Evolutionary conservation across 2,113 vertebrate genomes (phyloP).

Genomic region (Redunca redunca): DNA sequence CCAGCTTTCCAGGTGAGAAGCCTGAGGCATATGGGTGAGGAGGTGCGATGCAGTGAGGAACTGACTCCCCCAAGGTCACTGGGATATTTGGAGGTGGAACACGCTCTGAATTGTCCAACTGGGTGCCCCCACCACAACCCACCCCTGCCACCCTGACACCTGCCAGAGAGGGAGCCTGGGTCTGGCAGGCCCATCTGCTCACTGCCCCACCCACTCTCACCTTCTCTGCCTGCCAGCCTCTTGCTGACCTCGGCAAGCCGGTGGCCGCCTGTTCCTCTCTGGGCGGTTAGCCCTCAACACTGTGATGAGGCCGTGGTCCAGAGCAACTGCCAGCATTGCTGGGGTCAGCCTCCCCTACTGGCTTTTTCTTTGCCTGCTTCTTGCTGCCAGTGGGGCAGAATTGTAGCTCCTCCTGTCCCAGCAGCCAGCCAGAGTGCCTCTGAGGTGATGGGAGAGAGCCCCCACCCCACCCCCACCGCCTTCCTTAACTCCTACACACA

Average conservation of each 20-base stretch:
- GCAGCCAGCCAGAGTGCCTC: neutral
- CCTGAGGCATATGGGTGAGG: neutral
- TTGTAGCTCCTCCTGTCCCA: neutral
- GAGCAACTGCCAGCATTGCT: neutral
- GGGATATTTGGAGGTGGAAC: neutral
- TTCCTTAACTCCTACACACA: neutral
- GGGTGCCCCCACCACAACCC: neutral
- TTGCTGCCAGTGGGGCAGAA: neutral
- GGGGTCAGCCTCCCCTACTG: neutral
- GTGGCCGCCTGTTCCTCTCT: neutral
- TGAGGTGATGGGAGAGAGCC: neutral
- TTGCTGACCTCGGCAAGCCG: conserved; percentile 4
- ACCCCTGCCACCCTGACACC: neutral
- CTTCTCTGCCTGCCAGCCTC: neutral
- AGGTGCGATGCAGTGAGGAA: neutral
- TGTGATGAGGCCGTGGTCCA: neutral
- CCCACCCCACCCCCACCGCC: neutral
- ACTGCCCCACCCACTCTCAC: neutral
- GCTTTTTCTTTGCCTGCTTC: neutral
- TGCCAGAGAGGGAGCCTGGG: neutral
- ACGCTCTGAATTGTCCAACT: neutral
- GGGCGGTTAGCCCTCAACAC: neutral
- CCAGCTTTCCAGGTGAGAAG: conserved; percentile 42
- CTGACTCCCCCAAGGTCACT: conserved; percentile 59
- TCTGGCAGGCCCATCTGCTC: conserved; percentile 16